Conservation (phyloP, 2,888 invertebrate species). For the Bedellia somnulentella region DNA sequence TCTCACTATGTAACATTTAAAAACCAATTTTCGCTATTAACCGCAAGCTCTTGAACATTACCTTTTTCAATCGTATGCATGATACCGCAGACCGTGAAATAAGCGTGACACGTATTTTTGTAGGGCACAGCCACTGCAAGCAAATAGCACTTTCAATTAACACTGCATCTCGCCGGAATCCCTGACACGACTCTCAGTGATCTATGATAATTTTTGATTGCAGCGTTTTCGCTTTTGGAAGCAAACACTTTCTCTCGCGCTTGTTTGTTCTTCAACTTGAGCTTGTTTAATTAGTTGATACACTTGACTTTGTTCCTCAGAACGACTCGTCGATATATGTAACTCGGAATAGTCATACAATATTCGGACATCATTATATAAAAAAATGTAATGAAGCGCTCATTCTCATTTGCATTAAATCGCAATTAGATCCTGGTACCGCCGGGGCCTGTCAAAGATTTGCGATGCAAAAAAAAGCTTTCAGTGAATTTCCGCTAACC, state of each 20-base stretch:
- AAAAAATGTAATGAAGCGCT: too few relatives aligned
- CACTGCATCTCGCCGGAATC: constrained; percentile 31
- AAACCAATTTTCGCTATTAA: too few relatives aligned
- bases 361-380: too few relatives aligned
- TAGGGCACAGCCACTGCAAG: constrained; percentile 34
- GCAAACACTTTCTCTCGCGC: constrained; percentile 32
- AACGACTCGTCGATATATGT: too few relatives aligned
- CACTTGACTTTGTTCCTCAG: too few relatives aligned
- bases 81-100: constrained; percentile 56
- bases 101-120: constrained; percentile 42
- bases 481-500: constrained; percentile 57
- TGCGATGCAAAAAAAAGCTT: constrained; percentile 58
- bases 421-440: constrained; percentile 47
- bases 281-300: constrained; percentile 28
- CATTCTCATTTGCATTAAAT: constrained; percentile 26
- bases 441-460: constrained; percentile 28
- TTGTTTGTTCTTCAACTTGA: constrained; percentile 23
- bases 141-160: constrained; percentile 55
- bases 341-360: too few relatives aligned
- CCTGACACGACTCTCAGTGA: constrained; percentile 26
- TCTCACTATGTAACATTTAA: too few relatives aligned
- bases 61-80: too few relatives aligned
- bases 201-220: constrained; percentile 34
- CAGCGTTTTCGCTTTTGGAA: constrained; percentile 20
- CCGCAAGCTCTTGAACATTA: too few relatives aligned